phyloP scores from a whole-genome alignment of 2,113 vertebrate genomes.

The Thamnophis sirtalis region DNA sequence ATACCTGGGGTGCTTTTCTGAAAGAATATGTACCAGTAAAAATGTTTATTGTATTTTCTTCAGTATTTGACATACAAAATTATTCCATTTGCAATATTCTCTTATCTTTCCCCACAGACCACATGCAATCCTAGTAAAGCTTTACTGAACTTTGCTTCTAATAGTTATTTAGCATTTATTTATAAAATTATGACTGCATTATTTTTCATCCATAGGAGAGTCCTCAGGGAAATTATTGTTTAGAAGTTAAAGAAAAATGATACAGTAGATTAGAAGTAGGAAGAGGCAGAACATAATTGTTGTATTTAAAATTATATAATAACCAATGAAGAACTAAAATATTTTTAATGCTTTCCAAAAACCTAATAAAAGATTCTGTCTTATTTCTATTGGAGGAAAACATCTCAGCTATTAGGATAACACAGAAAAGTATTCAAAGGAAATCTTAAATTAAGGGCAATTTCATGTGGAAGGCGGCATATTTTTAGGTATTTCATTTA shows the following conservation, averaged over 20 bases:
- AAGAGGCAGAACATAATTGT: background rate
- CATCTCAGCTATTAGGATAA: background rate
- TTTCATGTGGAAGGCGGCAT: background rate
- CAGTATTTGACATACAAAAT: background rate
- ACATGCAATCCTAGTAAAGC: slow-evolving; percentile 61
- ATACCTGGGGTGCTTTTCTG: background rate
- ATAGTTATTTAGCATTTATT: slow-evolving; percentile 68
- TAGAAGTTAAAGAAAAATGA: background rate
- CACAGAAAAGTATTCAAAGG: background rate
- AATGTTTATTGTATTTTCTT: background rate
- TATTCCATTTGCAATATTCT: background rate
- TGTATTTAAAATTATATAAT: background rate
- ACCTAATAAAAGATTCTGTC: background rate
- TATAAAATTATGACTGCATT: background rate
- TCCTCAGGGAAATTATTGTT: background rate
- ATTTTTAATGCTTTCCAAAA: background rate
- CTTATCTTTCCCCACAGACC: background rate
- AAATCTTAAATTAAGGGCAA: background rate
- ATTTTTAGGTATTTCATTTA: background rate
- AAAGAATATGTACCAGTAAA: background rate
- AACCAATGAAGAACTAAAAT: background rate
- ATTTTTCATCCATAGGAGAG: background rate
- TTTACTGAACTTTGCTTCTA: slow-evolving; percentile 74
- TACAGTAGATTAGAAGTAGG: background rate
- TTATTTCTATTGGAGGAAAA: background rate